A percentile compares a stretch with the other conserved stretches of the same genome.
Conservation (phyloP, 2,888 invertebrate genomes). For the Altica lythri region DNA sequence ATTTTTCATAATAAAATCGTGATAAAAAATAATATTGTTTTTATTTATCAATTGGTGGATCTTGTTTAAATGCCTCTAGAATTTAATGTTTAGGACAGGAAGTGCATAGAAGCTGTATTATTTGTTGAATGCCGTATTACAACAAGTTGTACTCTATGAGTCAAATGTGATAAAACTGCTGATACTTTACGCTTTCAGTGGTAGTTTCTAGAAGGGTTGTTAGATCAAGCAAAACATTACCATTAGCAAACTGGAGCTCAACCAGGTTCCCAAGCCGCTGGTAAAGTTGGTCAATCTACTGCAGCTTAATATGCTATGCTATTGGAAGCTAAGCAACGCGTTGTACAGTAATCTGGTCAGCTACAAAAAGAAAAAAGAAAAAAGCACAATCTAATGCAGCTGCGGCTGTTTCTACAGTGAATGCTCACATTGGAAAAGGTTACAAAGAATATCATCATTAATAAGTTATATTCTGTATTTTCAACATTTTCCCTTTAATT, state of each 20-base stretch:
- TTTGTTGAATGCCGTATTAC: too few relatives aligned
- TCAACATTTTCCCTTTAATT: background rate
- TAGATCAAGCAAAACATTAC: too few relatives aligned
- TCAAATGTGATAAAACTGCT: too few relatives aligned
- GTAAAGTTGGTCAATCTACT: conserved; percentile 37
- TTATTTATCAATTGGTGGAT: too few relatives aligned
- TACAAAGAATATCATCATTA: conserved; percentile 18
- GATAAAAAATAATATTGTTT: too few relatives aligned
- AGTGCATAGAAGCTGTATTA: too few relatives aligned
- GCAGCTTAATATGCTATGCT: conserved; percentile 42
- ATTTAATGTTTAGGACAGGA: too few relatives aligned
- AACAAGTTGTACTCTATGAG: too few relatives aligned
- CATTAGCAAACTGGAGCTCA: conserved; percentile 42
- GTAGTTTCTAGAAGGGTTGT: too few relatives aligned
- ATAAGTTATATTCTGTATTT: background rate
- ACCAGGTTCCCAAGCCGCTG: conserved; percentile 35
- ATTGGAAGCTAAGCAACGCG: conserved; percentile 65
- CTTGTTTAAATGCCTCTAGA: too few relatives aligned
- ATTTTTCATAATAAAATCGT: too few relatives aligned
- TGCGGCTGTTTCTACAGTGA: conserved; percentile 55
- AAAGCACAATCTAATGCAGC: conserved; percentile 74
- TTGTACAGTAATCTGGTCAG: conserved; percentile 69
- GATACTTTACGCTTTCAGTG: too few relatives aligned
- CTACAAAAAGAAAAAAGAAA: conserved; percentile 68
- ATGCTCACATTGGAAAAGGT: conserved; percentile 30